Conservation (phyloP, 2,797 vertebrate species). For the Halcyon leucocephala region DNA sequence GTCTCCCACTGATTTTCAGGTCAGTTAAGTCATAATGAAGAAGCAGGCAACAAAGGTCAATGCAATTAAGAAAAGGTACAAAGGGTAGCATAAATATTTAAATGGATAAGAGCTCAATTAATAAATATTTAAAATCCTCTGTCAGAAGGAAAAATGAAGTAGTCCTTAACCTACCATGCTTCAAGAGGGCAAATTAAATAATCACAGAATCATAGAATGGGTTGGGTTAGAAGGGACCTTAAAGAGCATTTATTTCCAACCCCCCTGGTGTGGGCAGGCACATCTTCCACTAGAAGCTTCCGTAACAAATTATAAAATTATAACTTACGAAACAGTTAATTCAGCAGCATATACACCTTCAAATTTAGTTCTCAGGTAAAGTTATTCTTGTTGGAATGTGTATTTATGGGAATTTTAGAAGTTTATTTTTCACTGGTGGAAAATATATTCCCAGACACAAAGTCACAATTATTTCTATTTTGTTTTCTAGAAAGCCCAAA, state of each 20-base stretch:
- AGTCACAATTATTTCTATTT: background rate
- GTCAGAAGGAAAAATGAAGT: background rate
- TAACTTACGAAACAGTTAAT: background rate
- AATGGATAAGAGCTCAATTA: background rate
- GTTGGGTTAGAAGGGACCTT: background rate
- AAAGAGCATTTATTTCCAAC: background rate
- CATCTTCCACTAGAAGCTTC: background rate
- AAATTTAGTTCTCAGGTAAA: background rate
- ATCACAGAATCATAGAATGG: background rate
- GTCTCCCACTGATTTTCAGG: background rate
- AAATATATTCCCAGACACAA: background rate
- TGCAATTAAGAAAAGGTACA: background rate
- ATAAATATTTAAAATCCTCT: background rate
- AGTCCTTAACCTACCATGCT: background rate
- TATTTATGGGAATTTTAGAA: background rate
- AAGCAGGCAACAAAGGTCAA: background rate
- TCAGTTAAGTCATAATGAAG: background rate
- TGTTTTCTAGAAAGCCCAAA: background rate
- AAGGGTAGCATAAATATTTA: slow-evolving; percentile 2
- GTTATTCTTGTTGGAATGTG: background rate
- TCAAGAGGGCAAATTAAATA: background rate
- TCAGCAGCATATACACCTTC: background rate
- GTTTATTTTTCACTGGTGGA: background rate
- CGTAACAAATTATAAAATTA: background rate
- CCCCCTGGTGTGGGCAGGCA: background rate